Evolutionary conservation across 2,113 vertebrate genomes (phyloP), one percentile per base, ranked within the genome.

Genomic region (Falcunculus frontatus): DNA sequence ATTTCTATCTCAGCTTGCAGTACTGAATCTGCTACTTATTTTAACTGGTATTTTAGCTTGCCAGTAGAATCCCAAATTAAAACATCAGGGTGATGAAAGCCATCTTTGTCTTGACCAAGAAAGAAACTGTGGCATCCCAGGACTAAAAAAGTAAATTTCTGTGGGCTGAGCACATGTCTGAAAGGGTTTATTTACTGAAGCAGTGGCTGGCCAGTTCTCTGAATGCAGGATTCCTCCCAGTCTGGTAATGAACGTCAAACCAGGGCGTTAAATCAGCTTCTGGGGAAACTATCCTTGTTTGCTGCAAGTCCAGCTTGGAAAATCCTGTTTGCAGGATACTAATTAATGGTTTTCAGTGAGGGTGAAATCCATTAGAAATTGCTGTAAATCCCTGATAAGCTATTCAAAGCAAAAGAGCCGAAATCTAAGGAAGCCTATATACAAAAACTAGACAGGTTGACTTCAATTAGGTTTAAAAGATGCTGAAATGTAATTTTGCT

Each of bases 121-220:
- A 83, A 76, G 81, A 87, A 85, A 35, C 81, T 79, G 73, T 1
- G 16, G 81, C 56, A 52, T 94, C 69, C 32, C 32, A 46, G 63
- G 52, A 57, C 87, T 90, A n/a, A 93, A 95, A 93, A 93, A 83
- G 68, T 88, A 59, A 86, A 93, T 92, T 80, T 96, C 79, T 92
- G 39, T 83, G 72, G 82, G 70, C 79, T 90, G 92, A 95, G 85
- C 79, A 33, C 72, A 77, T 55, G 89, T 91, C 90, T 87, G 77
- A 76, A 65, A 73, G 59, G 50, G 52, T 79, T 89, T 93, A 50
- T 95, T 94, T 93, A 76, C 47, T 88, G 85, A 83, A 93, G 79
- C 42, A 55, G 46, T 26, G 27, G 37, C 88, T 42, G 30, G 41
- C 90, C 37, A 73, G 49, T 44, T 53, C 46, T 41, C 29, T 73